Evolutionary conservation across 2,113 vertebrate species (phyloP).

Genomic region (Vicugna pacos): DNA sequence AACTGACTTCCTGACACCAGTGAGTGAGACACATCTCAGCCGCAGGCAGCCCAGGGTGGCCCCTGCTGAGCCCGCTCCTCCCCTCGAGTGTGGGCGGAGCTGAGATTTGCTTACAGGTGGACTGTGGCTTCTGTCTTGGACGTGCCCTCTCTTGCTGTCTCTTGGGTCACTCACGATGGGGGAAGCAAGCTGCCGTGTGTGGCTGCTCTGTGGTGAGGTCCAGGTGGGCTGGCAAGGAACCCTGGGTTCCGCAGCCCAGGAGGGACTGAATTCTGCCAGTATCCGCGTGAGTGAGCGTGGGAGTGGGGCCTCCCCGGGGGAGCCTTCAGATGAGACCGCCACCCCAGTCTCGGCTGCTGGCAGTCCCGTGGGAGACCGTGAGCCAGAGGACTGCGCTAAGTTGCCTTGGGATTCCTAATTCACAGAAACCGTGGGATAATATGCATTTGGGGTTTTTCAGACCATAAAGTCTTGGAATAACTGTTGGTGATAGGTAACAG

Average conservation of each 20-base stretch:
- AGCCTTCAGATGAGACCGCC: not conserved
- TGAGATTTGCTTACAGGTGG: not conserved
- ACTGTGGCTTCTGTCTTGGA: not conserved
- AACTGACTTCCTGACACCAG: not conserved
- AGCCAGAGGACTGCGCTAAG: not conserved
- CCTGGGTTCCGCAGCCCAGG: not conserved
- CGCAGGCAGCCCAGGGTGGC: no score
- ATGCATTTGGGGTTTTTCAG: not conserved
- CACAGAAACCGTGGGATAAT: not conserved
- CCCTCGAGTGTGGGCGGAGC: accelerated
- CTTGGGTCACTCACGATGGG: accelerated
- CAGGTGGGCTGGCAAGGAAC: accelerated
- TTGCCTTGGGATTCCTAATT: not conserved
- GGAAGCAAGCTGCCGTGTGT: not conserved
- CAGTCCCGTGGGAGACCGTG: not conserved
- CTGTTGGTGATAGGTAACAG: no score
- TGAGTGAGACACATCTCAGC: accelerated
- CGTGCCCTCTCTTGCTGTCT: accelerated
- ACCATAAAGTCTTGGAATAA: not conserved
- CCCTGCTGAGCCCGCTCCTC: not conserved
- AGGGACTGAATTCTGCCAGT: not conserved
- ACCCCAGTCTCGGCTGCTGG: not conserved
- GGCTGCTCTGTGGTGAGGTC: not conserved
- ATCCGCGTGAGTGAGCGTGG: not conserved
- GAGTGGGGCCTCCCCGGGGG: no score